These are phyloP conservation scores for Corythornis madagascariensis DNA, from an alignment of 2,113 vertebrate genomes.

Conservation along the genomic window DNA sequence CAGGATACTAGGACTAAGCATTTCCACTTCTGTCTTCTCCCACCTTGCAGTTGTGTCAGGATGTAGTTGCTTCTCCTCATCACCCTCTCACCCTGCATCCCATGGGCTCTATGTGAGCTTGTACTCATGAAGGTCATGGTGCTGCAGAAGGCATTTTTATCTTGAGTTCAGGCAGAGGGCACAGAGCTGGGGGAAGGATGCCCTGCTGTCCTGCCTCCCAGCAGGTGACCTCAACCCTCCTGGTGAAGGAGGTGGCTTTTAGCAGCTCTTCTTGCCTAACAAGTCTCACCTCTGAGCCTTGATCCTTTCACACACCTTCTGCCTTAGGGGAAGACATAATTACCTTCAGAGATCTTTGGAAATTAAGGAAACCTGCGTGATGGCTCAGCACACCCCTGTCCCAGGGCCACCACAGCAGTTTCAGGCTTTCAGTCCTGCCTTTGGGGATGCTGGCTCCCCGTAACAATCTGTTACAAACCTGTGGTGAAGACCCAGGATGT, in stretches of 20 bases:
- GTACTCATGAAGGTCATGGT: rapidly evolving
- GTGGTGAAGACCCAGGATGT: constrained; percentile 30
- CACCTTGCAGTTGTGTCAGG: neutral
- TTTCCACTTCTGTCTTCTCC: neutral
- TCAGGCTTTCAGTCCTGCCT: neutral
- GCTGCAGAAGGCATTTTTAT: neutral
- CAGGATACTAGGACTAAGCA: neutral
- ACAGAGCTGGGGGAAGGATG: neutral
- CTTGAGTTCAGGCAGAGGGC: neutral
- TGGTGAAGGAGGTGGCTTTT: neutral
- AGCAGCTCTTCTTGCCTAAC: neutral
- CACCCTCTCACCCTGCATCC: neutral
- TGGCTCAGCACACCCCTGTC: neutral
- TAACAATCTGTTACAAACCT: neutral
- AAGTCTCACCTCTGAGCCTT: neutral
- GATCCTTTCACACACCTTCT: neutral
- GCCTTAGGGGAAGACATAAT: neutral
- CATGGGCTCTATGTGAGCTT: neutral
- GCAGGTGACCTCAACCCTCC: neutral
- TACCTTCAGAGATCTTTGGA: neutral
- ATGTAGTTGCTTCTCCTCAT: neutral
- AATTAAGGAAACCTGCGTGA: neutral
- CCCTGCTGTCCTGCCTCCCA: neutral
- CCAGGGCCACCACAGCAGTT: neutral
- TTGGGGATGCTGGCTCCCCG: neutral